Evolutionary conservation across 2,888 invertebrate genomes (phyloP).

Genomic region (Thereva unica): DNA sequence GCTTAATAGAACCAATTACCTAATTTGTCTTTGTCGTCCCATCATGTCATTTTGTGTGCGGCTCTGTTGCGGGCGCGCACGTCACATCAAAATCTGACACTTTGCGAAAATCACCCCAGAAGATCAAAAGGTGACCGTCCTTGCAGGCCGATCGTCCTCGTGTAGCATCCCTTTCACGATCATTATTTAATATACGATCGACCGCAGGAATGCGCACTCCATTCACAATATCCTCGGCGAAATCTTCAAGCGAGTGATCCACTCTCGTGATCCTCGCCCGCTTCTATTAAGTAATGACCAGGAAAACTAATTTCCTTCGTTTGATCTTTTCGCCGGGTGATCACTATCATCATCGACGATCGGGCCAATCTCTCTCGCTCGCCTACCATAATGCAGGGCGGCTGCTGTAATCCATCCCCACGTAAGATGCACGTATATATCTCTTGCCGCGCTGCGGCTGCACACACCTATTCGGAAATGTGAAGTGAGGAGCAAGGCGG

Average conservation of each 20-base stretch:
- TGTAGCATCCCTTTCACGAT: constrained; percentile 2
- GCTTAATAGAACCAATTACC: constrained; percentile 21
- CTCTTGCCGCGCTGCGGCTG: not conserved
- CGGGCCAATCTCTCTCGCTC: constrained; percentile 5
- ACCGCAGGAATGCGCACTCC: not conserved
- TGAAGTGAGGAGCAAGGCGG: constrained; percentile 16
- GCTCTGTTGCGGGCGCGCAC: constrained; percentile 30
- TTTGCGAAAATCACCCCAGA: not conserved
- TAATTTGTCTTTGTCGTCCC: constrained; percentile 39
- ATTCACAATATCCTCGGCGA: constrained; percentile 9
- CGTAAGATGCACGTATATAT: no score
- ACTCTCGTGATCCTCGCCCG: constrained; percentile 29
- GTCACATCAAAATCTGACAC: constrained; percentile 18
- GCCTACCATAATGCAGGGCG: not conserved
- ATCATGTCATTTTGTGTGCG: constrained; percentile 18
- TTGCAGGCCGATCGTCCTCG: not conserved
- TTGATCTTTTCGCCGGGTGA: constrained; percentile 21
- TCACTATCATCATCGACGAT: constrained; percentile 30
- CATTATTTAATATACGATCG: not conserved
- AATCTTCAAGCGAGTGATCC: constrained; percentile 15
- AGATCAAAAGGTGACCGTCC: constrained; percentile 9
- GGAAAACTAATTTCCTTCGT: constrained; percentile 39
- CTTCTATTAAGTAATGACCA: constrained; percentile 39
- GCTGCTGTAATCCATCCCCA: not conserved
- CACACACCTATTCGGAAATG: not conserved